phyloP scores from a whole-genome alignment of 2,888 invertebrate genomes.

The Charanyca ferruginea region DNA sequence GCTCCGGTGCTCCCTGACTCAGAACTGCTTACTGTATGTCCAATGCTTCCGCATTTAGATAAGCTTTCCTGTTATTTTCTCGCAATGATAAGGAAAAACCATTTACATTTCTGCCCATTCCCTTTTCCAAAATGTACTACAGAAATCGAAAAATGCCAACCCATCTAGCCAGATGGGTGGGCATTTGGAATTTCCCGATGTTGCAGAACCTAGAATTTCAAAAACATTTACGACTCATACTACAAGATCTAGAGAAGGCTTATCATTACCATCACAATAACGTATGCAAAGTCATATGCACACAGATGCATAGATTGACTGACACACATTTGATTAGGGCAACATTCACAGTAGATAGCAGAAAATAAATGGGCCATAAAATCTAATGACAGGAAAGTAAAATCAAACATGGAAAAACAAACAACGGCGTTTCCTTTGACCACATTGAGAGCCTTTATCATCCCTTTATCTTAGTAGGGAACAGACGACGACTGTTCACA shows the following conservation, averaged over 20 bases:
- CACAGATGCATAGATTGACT: slow-evolving; percentile 47
- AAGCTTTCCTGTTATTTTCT: slow-evolving; percentile 60
- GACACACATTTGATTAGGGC: slow-evolving; percentile 62
- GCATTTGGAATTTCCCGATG: neutral
- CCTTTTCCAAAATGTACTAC: neutral
- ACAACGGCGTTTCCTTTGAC: slow-evolving; percentile 86
- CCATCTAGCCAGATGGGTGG: no score
- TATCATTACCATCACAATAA: slow-evolving; percentile 7
- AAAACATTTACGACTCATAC: neutral
- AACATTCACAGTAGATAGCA: slow-evolving; percentile 59
- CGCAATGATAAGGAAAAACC: slow-evolving; percentile 28
- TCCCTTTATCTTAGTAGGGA: slow-evolving; percentile 77
- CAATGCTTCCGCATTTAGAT: slow-evolving; percentile 82
- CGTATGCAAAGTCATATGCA: slow-evolving; percentile 33
- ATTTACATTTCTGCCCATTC: neutral
- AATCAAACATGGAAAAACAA: slow-evolving; percentile 77
- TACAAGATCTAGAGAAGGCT: slow-evolving; percentile 1
- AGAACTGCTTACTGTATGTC: slow-evolving; percentile 88
- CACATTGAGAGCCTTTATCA: slow-evolving; percentile 80
- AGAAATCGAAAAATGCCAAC: neutral
- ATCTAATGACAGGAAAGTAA: slow-evolving; percentile 77
- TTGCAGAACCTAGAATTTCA: neutral
- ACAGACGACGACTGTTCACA: slow-evolving; percentile 81
- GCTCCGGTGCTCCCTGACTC: slow-evolving; percentile 86
- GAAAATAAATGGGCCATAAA: slow-evolving; percentile 66